These are phyloP conservation scores for Eurystomus gularis DNA, from an alignment of 2,113 vertebrate species.

Conservation along the genomic window DNA sequence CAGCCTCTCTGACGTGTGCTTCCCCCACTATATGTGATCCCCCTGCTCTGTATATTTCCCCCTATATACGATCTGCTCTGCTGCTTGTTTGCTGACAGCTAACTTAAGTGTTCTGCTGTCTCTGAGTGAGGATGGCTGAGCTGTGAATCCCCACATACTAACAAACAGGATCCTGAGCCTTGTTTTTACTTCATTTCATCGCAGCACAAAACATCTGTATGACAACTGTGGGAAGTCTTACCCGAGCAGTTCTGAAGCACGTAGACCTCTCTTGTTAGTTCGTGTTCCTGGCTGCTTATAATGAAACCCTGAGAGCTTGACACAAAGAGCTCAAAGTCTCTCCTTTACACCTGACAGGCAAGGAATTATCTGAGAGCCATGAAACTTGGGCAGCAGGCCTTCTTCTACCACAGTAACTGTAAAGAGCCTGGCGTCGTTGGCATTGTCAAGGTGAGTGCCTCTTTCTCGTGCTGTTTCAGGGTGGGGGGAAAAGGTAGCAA, in stretches of 20 bases:
- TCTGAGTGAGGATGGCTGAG: neutral
- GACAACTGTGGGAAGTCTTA: neutral
- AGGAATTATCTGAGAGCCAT: constrained; percentile 94
- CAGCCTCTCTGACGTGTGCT: fast-evolving
- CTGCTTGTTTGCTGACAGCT: neutral
- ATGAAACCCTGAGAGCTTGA: neutral
- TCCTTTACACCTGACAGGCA: constrained; percentile 74
- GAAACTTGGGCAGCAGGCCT: constrained; percentile 86
- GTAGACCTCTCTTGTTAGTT: neutral
- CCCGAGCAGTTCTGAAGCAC: neutral
- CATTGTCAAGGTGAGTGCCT: constrained; percentile 82
- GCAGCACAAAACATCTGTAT: neutral
- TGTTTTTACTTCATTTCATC: neutral
- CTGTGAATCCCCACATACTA: neutral
- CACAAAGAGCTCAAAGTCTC: neutral
- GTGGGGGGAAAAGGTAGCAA: neutral
- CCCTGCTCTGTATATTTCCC: fast-evolving
- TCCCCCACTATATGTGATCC: neutral
- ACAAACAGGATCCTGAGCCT: neutral
- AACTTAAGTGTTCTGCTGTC: neutral
- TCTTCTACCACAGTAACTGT: constrained; percentile 99
- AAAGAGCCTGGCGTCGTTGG: constrained; percentile 92
- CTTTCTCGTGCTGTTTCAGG: neutral
- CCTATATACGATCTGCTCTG: neutral
- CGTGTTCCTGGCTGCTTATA: neutral